Evolutionary conservation across 2,888 invertebrate genomes (phyloP), one percentile per base, ranked within the genome.

Genomic region (Tipula confusa): DNA sequence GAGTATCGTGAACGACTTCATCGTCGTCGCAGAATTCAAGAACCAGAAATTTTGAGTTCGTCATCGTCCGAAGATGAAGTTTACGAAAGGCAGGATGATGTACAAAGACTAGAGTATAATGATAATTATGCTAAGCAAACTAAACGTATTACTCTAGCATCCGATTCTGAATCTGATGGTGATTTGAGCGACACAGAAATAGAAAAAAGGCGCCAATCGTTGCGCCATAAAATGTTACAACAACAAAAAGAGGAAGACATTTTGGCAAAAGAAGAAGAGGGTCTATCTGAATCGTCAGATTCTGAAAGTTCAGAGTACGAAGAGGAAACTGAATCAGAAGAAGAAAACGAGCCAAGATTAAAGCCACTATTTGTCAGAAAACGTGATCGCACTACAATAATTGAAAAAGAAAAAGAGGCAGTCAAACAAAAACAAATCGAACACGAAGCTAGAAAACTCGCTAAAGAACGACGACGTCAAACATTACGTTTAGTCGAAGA

Each of bases 341-440:
- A 96, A 88, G 98, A 98, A 87, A 95, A 95, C 84, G 96, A 96
- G 5, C 97, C 98, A 0, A 91, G 98, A 84, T 92, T 98, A 7
- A 98, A 98, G 87, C 98, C 98, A 0, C 95, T 98, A 0, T 98
- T 98, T 90, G 97, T 98, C 0, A 91, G 96, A 85, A 98, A 97
- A 86, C 94, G 94, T 84, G 98, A 99, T 87, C 92, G 99, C 84
- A 95, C 99, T 85, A 99, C 99, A 0, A 95, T 99, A 18, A 95
- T 97, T 86, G 99, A 99, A 88, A 95, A 95, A 86, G 98, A 99
- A 87, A 94, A 95, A 82, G 97, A 98, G 89, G 93, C 94, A 15
- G 92, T 94, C 85, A 95, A 94, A 86, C 94, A 96, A 87, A 96
- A 96, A 87, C 96, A 96, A 88, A 91, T 94, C 83, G 97, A 98